A percentile compares a stretch with the other conserved stretches of the same genome.
Conservation (phyloP, 2,888 invertebrate genomes). For the Parthenolecanium corni region DNA sequence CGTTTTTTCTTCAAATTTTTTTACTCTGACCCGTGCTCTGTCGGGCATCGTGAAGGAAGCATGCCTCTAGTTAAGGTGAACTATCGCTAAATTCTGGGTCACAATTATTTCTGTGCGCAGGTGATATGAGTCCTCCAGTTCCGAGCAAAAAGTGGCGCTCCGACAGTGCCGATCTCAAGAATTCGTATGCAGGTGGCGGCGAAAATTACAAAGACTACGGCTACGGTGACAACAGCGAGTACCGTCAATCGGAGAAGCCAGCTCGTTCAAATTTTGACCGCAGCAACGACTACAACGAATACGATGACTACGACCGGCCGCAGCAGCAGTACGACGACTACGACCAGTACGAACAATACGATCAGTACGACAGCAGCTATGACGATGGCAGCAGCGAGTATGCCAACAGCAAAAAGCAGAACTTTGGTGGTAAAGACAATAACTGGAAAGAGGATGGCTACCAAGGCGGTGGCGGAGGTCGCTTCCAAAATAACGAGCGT, state of each 20-base stretch:
- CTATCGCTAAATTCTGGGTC: no score
- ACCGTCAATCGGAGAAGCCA: neutral
- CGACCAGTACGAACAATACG: slow-evolving; percentile 1
- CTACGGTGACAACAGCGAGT: slow-evolving; percentile 11
- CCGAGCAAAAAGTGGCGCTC: slow-evolving; percentile 22
- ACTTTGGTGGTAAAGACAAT: slow-evolving; percentile 1
- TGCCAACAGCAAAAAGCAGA: neutral
- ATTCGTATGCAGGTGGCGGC: slow-evolving; percentile 1
- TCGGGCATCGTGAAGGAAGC: no score
- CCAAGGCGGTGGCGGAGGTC: neutral
- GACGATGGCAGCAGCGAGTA: neutral
- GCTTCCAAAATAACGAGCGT: neutral
- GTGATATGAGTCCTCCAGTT: neutral
- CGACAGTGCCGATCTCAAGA: neutral
- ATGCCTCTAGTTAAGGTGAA: neutral
- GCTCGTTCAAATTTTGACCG: neutral
- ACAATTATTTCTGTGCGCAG: neutral
- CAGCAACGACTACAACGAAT: slow-evolving; percentile 1
- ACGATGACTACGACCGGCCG: slow-evolving; percentile 3
- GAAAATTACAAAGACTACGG: neutral
- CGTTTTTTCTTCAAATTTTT: no score
- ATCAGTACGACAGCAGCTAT: slow-evolving; percentile 4
- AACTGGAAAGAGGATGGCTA: slow-evolving; percentile 11
- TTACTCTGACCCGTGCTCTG: no score
- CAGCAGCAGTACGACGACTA: slow-evolving; percentile 15